Evolutionary conservation across 2,888 invertebrate species (phyloP).

Genomic region (Drosophila cyrtoloma): DNA sequence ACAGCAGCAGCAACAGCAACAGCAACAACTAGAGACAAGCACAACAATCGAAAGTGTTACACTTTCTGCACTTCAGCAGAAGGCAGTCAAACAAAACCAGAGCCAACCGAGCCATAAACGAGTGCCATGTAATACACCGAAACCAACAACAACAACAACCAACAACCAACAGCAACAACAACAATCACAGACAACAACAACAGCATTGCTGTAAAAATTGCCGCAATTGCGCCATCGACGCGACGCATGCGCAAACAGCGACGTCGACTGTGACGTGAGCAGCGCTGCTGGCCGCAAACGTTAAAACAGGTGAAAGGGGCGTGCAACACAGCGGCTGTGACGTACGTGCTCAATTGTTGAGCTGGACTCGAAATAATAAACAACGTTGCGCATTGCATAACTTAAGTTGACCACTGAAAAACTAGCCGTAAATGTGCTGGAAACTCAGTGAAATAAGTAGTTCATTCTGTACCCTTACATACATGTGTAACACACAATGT

Average conservation of each 20-base stretch:
- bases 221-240: slow-evolving; percentile 78
- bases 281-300: slow-evolving; percentile 2
- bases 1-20: slow-evolving; percentile 11
- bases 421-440: slow-evolving; percentile 6
- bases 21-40: slow-evolving; percentile 45
- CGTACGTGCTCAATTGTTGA: slow-evolving; percentile 51
- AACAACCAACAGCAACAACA: slow-evolving; percentile 16
- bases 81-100: slow-evolving; percentile 56
- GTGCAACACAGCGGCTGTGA: slow-evolving; percentile 24
- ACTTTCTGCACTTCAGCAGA: slow-evolving; percentile 78
- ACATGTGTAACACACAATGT: not conserved
- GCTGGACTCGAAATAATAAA: slow-evolving; percentile 36
- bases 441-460: not conserved
- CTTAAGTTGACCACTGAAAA: slow-evolving; percentile 19
- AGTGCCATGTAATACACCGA: slow-evolving; percentile 74
- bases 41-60: slow-evolving; percentile 83
- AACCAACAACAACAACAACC: slow-evolving; percentile 33
- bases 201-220: slow-evolving; percentile 52
- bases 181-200: slow-evolving; percentile 31
- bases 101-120: slow-evolving; percentile 67
- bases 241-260: slow-evolving; percentile 73
- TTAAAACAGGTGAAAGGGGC: slow-evolving; percentile 68
- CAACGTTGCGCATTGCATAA: slow-evolving; percentile 41
- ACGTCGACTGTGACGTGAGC: slow-evolving; percentile 19
- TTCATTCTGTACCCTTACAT: not conserved